Evolutionary conservation across 1,140 invertebrate species (phyloP), one percentile per base, ranked within the genome.

Genomic region (Tetramorium simillimum): DNA sequence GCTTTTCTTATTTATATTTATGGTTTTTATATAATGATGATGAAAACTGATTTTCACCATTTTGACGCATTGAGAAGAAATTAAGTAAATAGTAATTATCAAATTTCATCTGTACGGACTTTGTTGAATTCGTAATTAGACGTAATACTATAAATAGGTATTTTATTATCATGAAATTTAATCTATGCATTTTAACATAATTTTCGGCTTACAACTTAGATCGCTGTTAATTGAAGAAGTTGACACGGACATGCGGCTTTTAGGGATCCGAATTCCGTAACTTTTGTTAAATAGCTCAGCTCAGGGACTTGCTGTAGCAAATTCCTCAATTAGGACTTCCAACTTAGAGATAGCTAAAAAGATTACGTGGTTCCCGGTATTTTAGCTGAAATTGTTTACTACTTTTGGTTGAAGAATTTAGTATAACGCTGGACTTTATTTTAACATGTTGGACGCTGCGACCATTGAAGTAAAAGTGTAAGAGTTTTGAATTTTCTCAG

Each of bases 231-330:
- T 84, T 60, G 69, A 62, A 46, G 69, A 84, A 84, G 53, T 84
- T 73, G 69, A 60, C 58, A 49, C 28, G 56, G 43, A 62, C 24
- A 82, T 28, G 65, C n/a, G 69, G 53, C 69, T 84, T 82, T 58
- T 84, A 73, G n/a, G 56, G 51, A 56, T 46, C 40, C 40, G 21
- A 73, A 84, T 84, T 84, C 24, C 53, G 53, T 37, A 84, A 84
- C 80, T 84, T 84, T 84, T 84, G 69, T 84, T 84, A 60, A 84
- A 84, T 84, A 37, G 40, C 69, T 60, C 24, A 40, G 53, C 53
- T 84, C 69, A 60, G 80, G 60, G 69, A 60, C 43, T n/a, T n/a
- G 53, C 21, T 46, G 69, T 28, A 70, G 53, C 53, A 56, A 60
- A 56, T 75, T 84, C 14, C 69, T 75, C 69, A 84, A 84, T 84